Evolutionary conservation across 2,888 invertebrate genomes (phyloP), one percentile per base, ranked within the genome.

Genomic region (Meloe dianella): DNA sequence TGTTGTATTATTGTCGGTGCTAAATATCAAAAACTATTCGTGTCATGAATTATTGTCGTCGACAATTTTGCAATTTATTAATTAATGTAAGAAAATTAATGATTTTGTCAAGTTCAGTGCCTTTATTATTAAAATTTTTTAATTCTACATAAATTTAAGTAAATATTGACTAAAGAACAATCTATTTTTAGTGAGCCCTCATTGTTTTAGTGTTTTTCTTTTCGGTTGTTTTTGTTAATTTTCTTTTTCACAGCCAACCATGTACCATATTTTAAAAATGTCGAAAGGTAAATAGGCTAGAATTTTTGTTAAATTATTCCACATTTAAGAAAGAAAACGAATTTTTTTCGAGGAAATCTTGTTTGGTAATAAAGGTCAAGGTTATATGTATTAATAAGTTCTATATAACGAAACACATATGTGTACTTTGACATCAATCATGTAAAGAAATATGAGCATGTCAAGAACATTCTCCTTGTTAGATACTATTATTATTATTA

Each of bases 211-310:
- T 47, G 47, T 20, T 47, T 20, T 20, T 38, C n/a, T 38, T 38
- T 47, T 17, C n/a, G n/a, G n/a, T n/a, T n/a, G n/a, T n/a, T n/a
- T n/a, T n/a, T n/a, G n/a, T n/a, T n/a, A n/a, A n/a, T 47, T 17
- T 47, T 20, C 6, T 47, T 7, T 20, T 8, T 20, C 47, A 47
- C 9, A 17, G 47, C 20, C 47, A 47, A 47, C 47, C n/a, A n/a
- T n/a, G n/a, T n/a, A n/a, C n/a, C n/a, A n/a, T 47, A 47, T 47
- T 17, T 47, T 47, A 17, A 47, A 47, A 47, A 47, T 47, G 17
- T 20, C 17, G 8, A 47, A 47, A 47, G 17, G 47, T 47, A 17
- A 20, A 6, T 20, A 47, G 47, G 47, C 14, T 47, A 47, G 20
- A 6, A 17, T 47, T 20, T 0, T 5, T 47, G 8, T 20, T 6